Evolutionary conservation across 2,113 vertebrate species (phyloP).

Genomic region (Meles meles): DNA sequence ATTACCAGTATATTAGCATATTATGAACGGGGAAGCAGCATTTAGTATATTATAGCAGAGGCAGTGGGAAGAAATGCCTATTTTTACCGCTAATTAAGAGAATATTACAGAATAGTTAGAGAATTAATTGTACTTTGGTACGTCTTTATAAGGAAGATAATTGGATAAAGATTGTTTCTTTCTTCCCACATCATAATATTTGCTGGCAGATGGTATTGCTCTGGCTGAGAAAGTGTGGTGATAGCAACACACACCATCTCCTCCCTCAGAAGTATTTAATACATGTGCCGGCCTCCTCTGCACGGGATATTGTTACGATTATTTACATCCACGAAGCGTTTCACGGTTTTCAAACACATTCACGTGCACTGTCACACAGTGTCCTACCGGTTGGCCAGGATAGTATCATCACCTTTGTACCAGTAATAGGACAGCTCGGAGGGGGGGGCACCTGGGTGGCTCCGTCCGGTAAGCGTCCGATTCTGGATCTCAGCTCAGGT

Average conservation of each 20-base stretch:
- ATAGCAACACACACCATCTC: neutral
- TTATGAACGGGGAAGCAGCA: slow-evolving; percentile 33
- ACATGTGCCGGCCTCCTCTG: neutral
- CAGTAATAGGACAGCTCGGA: too few relatives aligned
- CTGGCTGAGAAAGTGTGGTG: neutral
- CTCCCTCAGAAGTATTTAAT: neutral
- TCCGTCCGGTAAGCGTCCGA: neutral
- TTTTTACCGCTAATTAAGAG: slow-evolving; percentile 73
- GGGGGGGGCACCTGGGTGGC: neutral
- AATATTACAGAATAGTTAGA: slow-evolving; percentile 44
- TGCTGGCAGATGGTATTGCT: slow-evolving; percentile 56
- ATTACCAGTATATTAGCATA: slow-evolving; percentile 73
- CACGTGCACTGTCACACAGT: fast-evolving
- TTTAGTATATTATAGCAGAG: neutral
- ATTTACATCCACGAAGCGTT: neutral
- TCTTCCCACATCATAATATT: slow-evolving; percentile 23
- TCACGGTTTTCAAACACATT: neutral
- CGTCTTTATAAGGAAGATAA: slow-evolving; percentile 59
- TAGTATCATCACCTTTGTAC: fast-evolving
- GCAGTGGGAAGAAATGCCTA: slow-evolving; percentile 57
- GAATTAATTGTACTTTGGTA: slow-evolving; percentile 46
- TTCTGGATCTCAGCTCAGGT: neutral
- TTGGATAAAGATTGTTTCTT: slow-evolving; percentile 45
- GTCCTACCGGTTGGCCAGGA: neutral
- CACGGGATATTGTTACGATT: neutral